Base-by-base conservation (phyloP, 2,888 invertebrate species). In the Erebia aethiops region DNA sequence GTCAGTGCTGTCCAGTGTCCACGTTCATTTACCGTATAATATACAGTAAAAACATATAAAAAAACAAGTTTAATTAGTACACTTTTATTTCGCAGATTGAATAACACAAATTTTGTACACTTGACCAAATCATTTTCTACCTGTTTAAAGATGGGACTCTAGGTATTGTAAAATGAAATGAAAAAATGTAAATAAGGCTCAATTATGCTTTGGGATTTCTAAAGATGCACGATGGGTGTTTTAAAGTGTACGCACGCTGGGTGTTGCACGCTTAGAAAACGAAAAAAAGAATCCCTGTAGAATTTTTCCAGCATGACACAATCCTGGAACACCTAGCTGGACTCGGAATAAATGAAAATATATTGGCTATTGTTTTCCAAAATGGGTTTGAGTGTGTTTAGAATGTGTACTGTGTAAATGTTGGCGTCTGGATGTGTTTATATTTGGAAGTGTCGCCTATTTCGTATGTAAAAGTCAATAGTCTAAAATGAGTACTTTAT, bases 221-320 rank as follows among this genome's bases (percentile, higher is more conserved):
- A 51, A 77, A 78, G 76, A 73, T 81, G 87, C 87, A 87, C 85
- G 81, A 77, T 68, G 72, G 74, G 70, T 75, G 76, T 78, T 73
- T 74, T 67, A 60, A 75, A 71, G 69, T 70, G 71, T 79, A 75
- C 76, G 76, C 79, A 79, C 78, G 75, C 71, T 83, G 77, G 84
- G 88, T 88, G 84, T 89, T 86, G 90, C 92, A 92, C 92, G 92
- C 91, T 88, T 89, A 54, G 72, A 81, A 81, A 49, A 52, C 41
- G 52, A 16, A 60, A 61, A 60, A n/a, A 54, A 14, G 18, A 41
- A 61, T 35, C 35, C 67, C 79, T 83, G 69, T 77, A 80, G 80
- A 84, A 84, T 86, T 79, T 77, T 83, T 81, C 84, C 84, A 84
- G 92, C 91, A 92, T 91, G 91, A 80, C 73, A 83, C 74, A 83